A percentile compares a stretch with the other conserved stretches of the same genome.
Evolutionary conservation across 2,888 invertebrate species (phyloP).

Genomic region (Nudaria mundana): DNA sequence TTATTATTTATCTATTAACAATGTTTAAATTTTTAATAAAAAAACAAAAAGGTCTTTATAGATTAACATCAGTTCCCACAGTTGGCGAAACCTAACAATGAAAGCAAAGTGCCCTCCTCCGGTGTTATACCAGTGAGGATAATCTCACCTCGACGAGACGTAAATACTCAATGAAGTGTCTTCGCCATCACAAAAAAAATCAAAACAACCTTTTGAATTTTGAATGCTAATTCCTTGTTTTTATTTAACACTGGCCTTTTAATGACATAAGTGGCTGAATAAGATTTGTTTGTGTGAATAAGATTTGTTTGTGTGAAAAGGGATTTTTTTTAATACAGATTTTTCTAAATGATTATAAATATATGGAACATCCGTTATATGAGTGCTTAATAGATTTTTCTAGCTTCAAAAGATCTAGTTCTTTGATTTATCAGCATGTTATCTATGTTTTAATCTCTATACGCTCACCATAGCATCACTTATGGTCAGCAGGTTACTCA

Average conservation of each 20-base stretch:
- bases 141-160: conserved; percentile 56
- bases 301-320: conserved; percentile 14
- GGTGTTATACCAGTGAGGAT: conserved; percentile 59
- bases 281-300: conserved; percentile 23
- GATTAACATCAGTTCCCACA: conserved; percentile 63
- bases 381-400: no score
- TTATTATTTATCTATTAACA: no score
- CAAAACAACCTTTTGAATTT: conserved; percentile 32
- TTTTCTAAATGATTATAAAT: background rate
- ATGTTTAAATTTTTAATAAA: conserved; percentile 42
- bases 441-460: no score
- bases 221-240: conserved; percentile 34
- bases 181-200: conserved; percentile 24
- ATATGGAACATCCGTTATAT: background rate
- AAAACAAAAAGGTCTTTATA: conserved; percentile 40
- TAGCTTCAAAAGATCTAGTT: no score
- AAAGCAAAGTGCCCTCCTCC: conserved; percentile 34
- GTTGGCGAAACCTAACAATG: conserved; percentile 42
- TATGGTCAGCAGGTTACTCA: no score
- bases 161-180: conserved; percentile 33
- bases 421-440: no score
- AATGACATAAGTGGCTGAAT: conserved; percentile 60
- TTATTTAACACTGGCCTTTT: conserved; percentile 34
- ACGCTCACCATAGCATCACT: no score
- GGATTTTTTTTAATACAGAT: background rate